These are phyloP conservation scores for Mnemiopsis leidyi DNA, from an alignment of 37 sponge, comb jelly and placozoan species.

Conservation along the genomic window DNA sequence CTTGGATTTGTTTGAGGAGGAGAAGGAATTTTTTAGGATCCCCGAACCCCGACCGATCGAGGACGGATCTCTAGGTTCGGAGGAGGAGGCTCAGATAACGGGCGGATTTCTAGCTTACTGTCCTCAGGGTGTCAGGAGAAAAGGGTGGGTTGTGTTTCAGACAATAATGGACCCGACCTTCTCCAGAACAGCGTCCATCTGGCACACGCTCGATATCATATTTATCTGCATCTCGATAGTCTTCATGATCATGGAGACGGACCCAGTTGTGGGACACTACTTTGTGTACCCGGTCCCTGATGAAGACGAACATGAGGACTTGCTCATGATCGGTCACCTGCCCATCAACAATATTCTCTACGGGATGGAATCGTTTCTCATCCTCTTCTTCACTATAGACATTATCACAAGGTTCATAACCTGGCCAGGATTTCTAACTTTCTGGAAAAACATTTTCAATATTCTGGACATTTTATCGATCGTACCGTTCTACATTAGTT, in stretches of 20 bases:
- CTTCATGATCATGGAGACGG: background rate
- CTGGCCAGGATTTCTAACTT: slow-evolving; percentile 7
- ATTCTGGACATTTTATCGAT: slow-evolving; percentile 13
- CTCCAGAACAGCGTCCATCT: background rate
- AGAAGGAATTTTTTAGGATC: background rate
- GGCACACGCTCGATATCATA: slow-evolving; percentile 16
- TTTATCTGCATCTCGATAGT: slow-evolving; percentile 8
- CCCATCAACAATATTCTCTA: background rate
- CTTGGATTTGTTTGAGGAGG: background rate
- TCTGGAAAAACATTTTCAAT: slow-evolving; percentile 26
- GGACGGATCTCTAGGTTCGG: background rate
- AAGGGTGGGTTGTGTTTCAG: background rate
- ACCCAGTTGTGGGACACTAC: background rate
- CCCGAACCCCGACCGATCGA: background rate
- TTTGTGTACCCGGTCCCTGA: background rate
- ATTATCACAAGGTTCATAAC: background rate
- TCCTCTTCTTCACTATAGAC: slow-evolving; percentile 8
- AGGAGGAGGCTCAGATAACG: background rate
- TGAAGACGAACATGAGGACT: background rate
- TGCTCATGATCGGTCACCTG: background rate
- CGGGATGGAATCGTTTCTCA: background rate
- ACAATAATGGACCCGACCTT: slow-evolving; percentile 11
- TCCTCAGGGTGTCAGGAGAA: background rate
- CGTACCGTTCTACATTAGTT: slow-evolving; percentile 11
- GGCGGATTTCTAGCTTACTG: background rate